These are phyloP conservation scores for Bagarius yarrelli DNA, from an alignment of 2,113 vertebrate species.

Conservation along the genomic window DNA sequence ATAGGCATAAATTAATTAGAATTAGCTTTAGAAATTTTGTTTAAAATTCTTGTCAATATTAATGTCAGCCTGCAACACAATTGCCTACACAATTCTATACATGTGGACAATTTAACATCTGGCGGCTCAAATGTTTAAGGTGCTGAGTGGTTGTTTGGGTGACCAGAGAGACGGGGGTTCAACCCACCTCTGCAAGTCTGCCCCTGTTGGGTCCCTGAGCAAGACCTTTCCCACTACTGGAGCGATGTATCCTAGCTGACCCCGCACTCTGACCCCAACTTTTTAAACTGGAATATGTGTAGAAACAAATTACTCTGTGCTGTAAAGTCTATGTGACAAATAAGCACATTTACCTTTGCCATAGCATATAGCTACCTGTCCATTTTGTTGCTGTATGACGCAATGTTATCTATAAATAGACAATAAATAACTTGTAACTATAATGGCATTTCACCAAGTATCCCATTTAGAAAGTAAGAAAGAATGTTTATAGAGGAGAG, in stretches of 20 bases:
- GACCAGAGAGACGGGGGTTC: too few relatives aligned
- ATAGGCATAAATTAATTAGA: not conserved
- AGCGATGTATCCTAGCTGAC: too few relatives aligned
- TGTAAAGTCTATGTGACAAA: too few relatives aligned
- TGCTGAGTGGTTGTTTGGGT: too few relatives aligned
- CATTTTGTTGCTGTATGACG: not conserved
- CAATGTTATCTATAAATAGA: not conserved
- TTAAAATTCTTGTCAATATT: not conserved
- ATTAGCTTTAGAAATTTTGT: not conserved
- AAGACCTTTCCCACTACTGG: too few relatives aligned
- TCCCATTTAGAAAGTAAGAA: not conserved
- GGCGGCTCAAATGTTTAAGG: too few relatives aligned
- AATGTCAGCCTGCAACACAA: not conserved
- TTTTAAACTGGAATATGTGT: too few relatives aligned
- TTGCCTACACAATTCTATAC: not conserved
- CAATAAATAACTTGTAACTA: not conserved
- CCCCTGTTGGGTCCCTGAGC: too few relatives aligned
- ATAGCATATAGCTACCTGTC: not conserved
- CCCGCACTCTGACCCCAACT: too few relatives aligned
- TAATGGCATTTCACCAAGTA: not conserved
- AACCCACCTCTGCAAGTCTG: too few relatives aligned
- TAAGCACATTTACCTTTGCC: not conserved
- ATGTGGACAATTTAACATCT: too few relatives aligned
- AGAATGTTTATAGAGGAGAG: not conserved
- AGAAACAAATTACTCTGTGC: too few relatives aligned